phyloP scores from a whole-genome alignment of 2,797 vertebrate genomes.

The Platyrinchus mystaceus region DNA sequence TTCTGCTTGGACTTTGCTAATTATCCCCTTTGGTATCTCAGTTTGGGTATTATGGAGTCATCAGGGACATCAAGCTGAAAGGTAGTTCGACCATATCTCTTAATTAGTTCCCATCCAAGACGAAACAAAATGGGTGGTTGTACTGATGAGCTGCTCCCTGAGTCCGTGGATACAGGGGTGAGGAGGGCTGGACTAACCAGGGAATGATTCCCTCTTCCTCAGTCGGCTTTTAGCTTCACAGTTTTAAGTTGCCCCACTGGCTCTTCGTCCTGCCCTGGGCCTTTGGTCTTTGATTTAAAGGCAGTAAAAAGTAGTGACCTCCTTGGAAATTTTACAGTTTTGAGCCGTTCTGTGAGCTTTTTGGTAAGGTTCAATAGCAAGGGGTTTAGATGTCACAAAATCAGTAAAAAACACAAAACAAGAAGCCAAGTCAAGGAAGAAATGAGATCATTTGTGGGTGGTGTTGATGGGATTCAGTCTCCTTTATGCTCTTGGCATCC shows the following conservation, averaged over 20 bases:
- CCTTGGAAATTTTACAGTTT: not conserved
- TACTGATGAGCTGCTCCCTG: not conserved
- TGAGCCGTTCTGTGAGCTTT: not conserved
- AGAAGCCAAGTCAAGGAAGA: not conserved
- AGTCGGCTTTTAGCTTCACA: not conserved
- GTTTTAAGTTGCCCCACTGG: not conserved
- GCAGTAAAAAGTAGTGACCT: not conserved
- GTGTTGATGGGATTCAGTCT: not conserved
- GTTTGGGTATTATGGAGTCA: conserved; percentile 38
- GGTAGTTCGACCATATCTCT: conserved; percentile 37
- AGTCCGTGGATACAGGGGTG: not conserved
- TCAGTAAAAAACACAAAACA: not conserved
- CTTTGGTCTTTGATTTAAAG: not conserved
- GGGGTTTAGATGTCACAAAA: not conserved
- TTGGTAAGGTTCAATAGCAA: not conserved
- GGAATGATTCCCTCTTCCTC: not conserved
- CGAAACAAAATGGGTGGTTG: not conserved
- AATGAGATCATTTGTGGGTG: not conserved
- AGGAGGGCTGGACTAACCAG: not conserved
- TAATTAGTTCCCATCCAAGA: conserved; percentile 56
- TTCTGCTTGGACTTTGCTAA: conserved; percentile 73
- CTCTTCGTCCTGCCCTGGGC: not conserved
- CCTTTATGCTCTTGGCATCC: not conserved
- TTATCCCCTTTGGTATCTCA: conserved; percentile 69
- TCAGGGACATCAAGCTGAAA: conserved; percentile 28